Evolutionary conservation across 2,113 vertebrate genomes (phyloP).

Genomic region (Physeter macrocephalus): DNA sequence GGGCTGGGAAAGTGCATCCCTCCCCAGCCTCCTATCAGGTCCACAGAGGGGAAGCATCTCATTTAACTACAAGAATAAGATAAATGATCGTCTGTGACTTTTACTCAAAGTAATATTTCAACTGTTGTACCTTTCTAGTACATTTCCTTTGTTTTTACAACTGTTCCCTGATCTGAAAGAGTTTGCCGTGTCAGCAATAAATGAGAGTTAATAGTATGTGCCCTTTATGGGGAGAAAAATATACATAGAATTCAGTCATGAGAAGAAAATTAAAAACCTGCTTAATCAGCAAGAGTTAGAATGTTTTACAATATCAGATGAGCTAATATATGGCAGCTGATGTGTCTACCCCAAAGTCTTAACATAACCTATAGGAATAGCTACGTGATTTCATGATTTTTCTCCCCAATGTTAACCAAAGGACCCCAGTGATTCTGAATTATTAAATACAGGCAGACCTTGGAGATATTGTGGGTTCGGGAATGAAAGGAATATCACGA

Average conservation of each 20-base stretch:
- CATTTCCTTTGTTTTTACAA: slow-evolving; percentile 47
- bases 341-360: rapidly evolving
- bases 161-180: neutral
- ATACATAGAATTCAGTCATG: neutral
- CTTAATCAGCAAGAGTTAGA: neutral
- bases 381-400: rapidly evolving
- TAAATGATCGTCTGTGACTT: neutral
- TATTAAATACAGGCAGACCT: neutral
- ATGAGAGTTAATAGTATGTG: neutral
- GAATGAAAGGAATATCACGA: neutral
- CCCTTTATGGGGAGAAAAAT: neutral
- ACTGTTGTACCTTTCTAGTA: neutral
- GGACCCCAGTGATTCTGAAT: neutral
- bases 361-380: rapidly evolving
- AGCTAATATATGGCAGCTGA: rapidly evolving
- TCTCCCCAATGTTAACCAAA: rapidly evolving
- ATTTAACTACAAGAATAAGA: neutral
- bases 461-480: neutral
- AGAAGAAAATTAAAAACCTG: neutral
- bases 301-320: neutral
- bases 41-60: too few species aligned
- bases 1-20: rapidly evolving
- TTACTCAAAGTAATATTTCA: neutral
- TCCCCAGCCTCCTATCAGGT: rapidly evolving
- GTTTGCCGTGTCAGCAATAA: neutral